Conservation (phyloP, 2,797 vertebrate species). For the Tapera naevia region DNA sequence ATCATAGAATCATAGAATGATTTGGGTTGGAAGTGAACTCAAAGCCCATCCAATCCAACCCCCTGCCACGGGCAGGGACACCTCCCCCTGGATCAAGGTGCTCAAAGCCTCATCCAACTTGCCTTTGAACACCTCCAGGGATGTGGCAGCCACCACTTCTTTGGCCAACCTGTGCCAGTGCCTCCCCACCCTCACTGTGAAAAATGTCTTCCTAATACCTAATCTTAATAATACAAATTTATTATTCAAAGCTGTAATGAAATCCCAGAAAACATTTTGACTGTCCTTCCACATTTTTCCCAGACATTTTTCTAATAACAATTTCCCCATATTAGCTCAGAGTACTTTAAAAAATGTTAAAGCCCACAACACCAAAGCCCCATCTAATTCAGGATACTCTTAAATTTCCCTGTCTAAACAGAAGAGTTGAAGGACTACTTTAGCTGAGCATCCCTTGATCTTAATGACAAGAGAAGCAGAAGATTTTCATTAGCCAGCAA, state of each 20-base stretch:
- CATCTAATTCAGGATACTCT: not conserved
- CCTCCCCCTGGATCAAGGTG: no score
- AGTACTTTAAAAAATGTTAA: not conserved
- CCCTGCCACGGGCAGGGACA: no score
- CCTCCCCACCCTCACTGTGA: no score
- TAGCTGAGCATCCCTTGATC: not conserved
- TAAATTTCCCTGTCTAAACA: not conserved
- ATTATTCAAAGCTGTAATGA: not conserved
- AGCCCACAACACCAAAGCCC: not conserved
- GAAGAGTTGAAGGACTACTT: not conserved
- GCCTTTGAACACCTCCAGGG: no score
- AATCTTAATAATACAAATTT: not conserved
- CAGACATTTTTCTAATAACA: not conserved
- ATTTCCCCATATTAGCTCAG: not conserved
- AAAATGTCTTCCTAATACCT: no score
- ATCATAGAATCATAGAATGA: no score
- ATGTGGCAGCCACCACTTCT: no score
- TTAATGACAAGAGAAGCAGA: not conserved
- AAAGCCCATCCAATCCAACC: no score
- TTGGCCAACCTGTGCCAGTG: no score
- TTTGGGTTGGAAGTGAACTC: no score
- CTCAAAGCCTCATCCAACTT: no score
- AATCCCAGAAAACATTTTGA: not conserved
- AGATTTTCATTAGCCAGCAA: slow-evolving; percentile 7
- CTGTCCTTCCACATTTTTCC: not conserved